Conservation (phyloP, 37 sponge, comb jelly and placozoan genomes). For the Beroe forskalii region DNA sequence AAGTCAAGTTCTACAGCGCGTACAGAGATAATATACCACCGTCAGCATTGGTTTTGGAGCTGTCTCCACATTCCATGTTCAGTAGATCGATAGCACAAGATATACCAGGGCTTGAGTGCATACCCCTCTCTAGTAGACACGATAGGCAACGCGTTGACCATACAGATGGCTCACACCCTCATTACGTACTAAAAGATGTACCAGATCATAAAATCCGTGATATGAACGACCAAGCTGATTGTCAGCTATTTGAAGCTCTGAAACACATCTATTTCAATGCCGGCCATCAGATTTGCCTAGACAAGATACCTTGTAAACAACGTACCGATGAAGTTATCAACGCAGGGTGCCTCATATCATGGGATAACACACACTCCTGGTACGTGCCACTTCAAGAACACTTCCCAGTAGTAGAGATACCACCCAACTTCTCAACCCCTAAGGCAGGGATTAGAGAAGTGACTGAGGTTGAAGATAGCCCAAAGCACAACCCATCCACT, state of each 20-base stretch:
- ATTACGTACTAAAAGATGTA: background rate
- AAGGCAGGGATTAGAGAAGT: too few species aligned
- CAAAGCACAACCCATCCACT: too few species aligned
- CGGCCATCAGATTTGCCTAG: background rate
- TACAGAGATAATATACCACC: conserved; percentile 7
- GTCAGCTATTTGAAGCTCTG: background rate
- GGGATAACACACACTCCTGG: conserved; percentile 4
- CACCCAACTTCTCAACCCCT: too few species aligned
- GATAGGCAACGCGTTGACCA: too few species aligned
- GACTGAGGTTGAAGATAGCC: too few species aligned
- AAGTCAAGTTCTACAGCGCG: conserved; percentile 33
- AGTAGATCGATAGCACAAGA: background rate
- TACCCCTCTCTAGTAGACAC: background rate
- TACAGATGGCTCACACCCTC: too few species aligned
- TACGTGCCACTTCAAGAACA: conserved; percentile 41
- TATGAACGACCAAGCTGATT: background rate
- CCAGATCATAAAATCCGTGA: background rate
- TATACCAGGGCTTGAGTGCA: background rate
- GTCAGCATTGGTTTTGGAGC: background rate
- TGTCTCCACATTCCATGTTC: conserved; percentile 45
- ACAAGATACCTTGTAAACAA: background rate
- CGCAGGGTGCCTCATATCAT: background rate
- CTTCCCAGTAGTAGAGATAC: background rate
- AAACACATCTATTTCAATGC: background rate
- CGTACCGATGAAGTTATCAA: background rate